Conservation (phyloP, 2,888 invertebrate genomes). For the Pherbina coryleti region DNA sequence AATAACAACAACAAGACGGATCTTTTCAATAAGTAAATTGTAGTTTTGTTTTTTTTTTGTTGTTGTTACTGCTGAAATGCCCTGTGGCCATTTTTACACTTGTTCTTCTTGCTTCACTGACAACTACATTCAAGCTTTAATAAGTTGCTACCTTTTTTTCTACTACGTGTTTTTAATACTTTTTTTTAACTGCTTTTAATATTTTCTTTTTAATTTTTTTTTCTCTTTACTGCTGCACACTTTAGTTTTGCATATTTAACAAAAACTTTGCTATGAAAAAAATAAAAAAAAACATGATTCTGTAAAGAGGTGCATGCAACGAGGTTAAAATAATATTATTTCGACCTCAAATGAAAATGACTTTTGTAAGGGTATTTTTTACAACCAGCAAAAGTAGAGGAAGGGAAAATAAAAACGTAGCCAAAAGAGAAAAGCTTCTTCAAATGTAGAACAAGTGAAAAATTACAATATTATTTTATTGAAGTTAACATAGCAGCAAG, state of each 20-base stretch:
- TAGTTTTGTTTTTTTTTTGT: background rate
- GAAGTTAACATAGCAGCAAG: background rate
- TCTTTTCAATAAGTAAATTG: background rate
- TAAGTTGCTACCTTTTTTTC: background rate
- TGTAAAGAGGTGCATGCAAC: conserved; percentile 13
- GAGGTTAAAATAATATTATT: conserved; percentile 31
- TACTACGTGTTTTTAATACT: background rate
- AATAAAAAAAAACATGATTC: background rate
- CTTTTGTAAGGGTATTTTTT: background rate
- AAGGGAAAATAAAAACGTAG: background rate
- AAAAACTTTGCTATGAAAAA: background rate
- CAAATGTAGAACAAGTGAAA: conserved; percentile 37
- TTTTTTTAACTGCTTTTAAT: background rate
- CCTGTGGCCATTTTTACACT: conserved; percentile 14
- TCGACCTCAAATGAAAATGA: conserved; percentile 32
- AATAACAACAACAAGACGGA: background rate
- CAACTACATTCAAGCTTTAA: background rate
- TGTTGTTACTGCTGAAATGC: background rate
- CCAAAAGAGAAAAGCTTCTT: conserved; percentile 18
- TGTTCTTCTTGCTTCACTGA: background rate
- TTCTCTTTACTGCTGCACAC: background rate
- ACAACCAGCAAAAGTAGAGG: background rate
- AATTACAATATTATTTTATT: conserved; percentile 33
- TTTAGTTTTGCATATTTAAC: background rate
- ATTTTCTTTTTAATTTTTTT: background rate